Conservation (phyloP, 2,797 vertebrate genomes). For the Gadopsis marmoratus region DNA sequence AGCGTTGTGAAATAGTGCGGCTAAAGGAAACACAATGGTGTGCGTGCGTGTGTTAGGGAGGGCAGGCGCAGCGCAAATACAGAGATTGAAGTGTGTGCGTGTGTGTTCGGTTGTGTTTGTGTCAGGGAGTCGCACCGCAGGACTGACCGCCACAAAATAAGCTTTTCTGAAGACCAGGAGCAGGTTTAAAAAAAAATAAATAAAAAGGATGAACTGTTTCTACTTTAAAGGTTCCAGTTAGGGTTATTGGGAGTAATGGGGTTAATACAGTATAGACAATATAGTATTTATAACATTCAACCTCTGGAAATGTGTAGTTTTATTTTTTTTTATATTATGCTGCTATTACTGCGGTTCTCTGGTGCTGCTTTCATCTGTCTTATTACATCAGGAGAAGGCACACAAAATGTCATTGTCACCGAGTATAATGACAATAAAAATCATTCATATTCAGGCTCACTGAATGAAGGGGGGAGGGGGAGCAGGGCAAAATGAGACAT, state of each 20-base stretch:
- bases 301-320: no score
- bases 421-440: no score
- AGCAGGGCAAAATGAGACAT: background rate
- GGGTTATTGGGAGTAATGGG: background rate
- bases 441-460: background rate
- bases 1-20: constrained; percentile 10
- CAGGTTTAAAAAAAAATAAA: no score
- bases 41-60: background rate
- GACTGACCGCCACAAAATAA: background rate
- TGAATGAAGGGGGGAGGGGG: background rate
- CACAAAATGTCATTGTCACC: no score
- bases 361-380: no score
- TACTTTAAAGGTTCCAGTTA: background rate
- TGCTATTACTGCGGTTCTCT: no score
- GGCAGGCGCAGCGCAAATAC: constrained; percentile 20
- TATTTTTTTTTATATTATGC: no score
- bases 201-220: background rate
- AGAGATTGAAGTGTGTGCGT: constrained; percentile 23
- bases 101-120: background rate
- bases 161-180: constrained; percentile 1
- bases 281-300: no score
- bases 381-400: no score
- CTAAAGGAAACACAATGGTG: constrained; percentile 25
- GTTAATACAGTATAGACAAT: background rate
- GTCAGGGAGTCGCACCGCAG: no score